Percentiles rank a stretch among this genome's conserved stretches.
Evolutionary conservation across 2,888 invertebrate genomes (phyloP).

Genomic region (Epsilonema sp.): DNA sequence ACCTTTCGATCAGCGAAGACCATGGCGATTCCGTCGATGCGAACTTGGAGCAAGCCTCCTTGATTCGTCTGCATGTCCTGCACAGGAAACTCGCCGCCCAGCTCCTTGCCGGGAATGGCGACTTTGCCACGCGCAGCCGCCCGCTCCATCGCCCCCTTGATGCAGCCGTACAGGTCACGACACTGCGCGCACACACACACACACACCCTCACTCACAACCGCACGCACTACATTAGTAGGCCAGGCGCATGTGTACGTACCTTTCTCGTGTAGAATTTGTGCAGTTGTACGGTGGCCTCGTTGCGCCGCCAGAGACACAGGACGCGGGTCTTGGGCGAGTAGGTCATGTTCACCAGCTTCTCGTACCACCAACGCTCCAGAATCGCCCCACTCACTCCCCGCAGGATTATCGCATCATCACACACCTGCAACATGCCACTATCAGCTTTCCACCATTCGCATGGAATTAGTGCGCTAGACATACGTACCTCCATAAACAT

Average conservation of each 20-base stretch:
- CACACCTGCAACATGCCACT: slow-evolving; percentile 48
- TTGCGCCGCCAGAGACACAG: slow-evolving; percentile 89
- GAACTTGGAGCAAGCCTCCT: slow-evolving; percentile 59
- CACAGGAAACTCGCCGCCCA: slow-evolving; percentile 82
- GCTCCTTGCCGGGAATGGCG: slow-evolving; percentile 34
- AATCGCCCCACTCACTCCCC: slow-evolving; percentile 38
- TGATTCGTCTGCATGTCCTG: slow-evolving; percentile 91
- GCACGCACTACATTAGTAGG: background rate
- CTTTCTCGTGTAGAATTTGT: slow-evolving; percentile 97
- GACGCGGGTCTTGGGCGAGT: slow-evolving; percentile 90
- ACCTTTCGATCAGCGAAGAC: slow-evolving; percentile 97
- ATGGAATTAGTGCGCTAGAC: no score
- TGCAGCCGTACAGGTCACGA: slow-evolving; percentile 89
- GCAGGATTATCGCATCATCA: slow-evolving; percentile 59
- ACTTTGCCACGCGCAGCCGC: slow-evolving; percentile 46
- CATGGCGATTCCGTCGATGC: slow-evolving; percentile 97
- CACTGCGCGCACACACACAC: slow-evolving; percentile 46
- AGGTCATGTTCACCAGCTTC: slow-evolving; percentile 94
- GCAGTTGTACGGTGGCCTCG: slow-evolving; percentile 59
- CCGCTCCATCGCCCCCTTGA: slow-evolving; percentile 92
- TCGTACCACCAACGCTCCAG: slow-evolving; percentile 88
- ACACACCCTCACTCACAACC: no score
- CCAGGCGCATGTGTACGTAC: slow-evolving; percentile 35
- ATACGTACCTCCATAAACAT: slow-evolving; percentile 38
- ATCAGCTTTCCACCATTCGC: background rate